phyloP scores from a whole-genome alignment of 2,797 vertebrate genomes.

The Harpagifer antarcticus region DNA sequence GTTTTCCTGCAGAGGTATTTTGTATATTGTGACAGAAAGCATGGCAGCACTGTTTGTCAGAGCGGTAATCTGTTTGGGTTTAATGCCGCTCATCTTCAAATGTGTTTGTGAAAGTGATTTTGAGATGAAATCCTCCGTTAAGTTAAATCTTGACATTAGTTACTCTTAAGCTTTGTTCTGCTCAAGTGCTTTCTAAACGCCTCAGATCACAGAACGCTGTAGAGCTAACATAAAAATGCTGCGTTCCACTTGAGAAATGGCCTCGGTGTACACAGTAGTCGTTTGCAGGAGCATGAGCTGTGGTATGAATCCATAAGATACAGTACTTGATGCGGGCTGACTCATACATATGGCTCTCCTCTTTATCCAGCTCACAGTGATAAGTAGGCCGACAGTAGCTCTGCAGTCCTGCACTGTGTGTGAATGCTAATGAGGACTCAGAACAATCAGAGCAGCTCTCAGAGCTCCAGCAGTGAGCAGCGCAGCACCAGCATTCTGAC shows the following conservation, averaged over 20 bases:
- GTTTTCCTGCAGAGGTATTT: slow-evolving; percentile 8
- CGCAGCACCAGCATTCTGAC: slow-evolving; percentile 25
- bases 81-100: slow-evolving; percentile 35
- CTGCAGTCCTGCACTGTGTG: slow-evolving; percentile 58
- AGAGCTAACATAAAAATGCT: slow-evolving; percentile 13
- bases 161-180: slow-evolving; percentile 48
- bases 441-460: slow-evolving; percentile 49
- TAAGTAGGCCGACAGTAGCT: slow-evolving; percentile 77
- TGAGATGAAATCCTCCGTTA: slow-evolving; percentile 37
- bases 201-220: background rate
- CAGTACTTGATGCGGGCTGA: slow-evolving; percentile 61
- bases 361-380: slow-evolving; percentile 66
- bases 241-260: slow-evolving; percentile 59
- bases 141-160: slow-evolving; percentile 35
- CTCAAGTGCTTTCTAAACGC: slow-evolving; percentile 28
- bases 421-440: slow-evolving; percentile 77
- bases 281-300: slow-evolving; percentile 56
- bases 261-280: slow-evolving; percentile 11
- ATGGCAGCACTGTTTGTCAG: background rate
- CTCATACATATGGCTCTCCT: slow-evolving; percentile 61
- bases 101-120: slow-evolving; percentile 45
- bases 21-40: slow-evolving; percentile 12
- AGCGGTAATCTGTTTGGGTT: slow-evolving; percentile 39
- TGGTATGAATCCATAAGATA: slow-evolving; percentile 62
- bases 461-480: slow-evolving; percentile 49